Conservation (phyloP, 2,888 invertebrate species). For the Synergus gifuensis region DNA sequence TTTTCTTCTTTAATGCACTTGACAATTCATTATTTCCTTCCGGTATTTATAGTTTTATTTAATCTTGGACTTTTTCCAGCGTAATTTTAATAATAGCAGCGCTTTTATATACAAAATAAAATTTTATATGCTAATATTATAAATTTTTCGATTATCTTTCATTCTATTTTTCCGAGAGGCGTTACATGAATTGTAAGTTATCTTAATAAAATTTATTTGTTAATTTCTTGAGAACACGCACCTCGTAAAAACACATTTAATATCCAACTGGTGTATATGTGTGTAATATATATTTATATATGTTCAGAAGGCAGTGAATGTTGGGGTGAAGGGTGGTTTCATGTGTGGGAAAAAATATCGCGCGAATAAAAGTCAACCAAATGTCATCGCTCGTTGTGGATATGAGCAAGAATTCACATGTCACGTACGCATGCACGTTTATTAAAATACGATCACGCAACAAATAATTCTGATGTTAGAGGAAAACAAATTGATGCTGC, state of each 20-base stretch:
- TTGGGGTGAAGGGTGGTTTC: neutral
- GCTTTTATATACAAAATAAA: neutral
- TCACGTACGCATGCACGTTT: neutral
- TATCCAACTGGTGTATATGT: neutral
- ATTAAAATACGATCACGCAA: slow-evolving; percentile 10
- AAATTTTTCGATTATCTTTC: neutral
- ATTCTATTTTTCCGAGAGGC: neutral
- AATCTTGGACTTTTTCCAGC: neutral
- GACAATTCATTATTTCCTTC: slow-evolving; percentile 8
- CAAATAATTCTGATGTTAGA: neutral
- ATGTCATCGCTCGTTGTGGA: neutral
- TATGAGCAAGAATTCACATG: neutral
- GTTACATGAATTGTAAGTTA: neutral
- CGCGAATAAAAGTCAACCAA: slow-evolving; percentile 20
- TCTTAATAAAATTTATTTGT: slow-evolving; percentile 2
- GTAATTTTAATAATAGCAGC: neutral
- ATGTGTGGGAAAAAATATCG: slow-evolving; percentile 6
- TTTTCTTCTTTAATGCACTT: neutral
- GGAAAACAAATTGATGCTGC: neutral
- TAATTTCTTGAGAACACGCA: slow-evolving; percentile 11
- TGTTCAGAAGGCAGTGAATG: neutral
- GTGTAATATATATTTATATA: neutral
- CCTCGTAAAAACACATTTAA: neutral
- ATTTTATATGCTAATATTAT: neutral
- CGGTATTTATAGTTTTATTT: neutral